Evolutionary conservation across 2,113 vertebrate species (phyloP).

Genomic region (Myotis brandtii): DNA sequence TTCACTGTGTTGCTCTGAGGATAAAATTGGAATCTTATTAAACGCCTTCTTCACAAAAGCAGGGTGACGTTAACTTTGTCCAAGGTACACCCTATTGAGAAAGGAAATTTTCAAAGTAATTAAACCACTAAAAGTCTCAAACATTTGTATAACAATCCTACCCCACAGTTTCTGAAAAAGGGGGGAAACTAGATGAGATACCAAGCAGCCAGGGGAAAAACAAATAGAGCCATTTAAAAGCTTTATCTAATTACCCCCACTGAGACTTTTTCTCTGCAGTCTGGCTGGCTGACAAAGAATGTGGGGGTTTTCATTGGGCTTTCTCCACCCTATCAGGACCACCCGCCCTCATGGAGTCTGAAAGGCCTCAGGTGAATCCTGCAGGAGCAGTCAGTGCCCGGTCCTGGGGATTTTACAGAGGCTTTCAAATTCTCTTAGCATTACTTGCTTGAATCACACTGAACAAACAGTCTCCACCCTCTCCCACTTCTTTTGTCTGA

Average conservation of each 20-base stretch:
- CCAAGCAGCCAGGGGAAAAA: constrained; percentile 68
- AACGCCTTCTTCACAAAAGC: not conserved
- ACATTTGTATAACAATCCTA: constrained; percentile 60
- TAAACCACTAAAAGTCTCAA: not conserved
- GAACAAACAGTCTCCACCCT: constrained; percentile 92
- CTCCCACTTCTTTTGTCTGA: constrained; percentile 88
- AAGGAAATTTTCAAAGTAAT: constrained; percentile 18
- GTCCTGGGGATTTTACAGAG: constrained; percentile 79
- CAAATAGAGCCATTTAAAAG: constrained; percentile 79
- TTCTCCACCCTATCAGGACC: constrained; percentile 70
- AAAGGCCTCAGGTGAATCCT: constrained; percentile 84
- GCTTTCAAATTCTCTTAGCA: constrained; percentile 85
- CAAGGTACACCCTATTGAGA: not conserved
- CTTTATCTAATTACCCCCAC: constrained; percentile 83
- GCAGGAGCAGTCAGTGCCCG: constrained; percentile 77
- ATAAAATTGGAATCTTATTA: not conserved
- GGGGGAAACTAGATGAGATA: not conserved
- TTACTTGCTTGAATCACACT: constrained; percentile 88
- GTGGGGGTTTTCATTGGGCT: constrained; percentile 74
- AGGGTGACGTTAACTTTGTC: not conserved
- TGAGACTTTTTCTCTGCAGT: constrained; percentile 72
- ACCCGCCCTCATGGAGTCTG: constrained; percentile 63
- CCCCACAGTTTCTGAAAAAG: not conserved
- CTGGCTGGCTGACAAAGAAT: constrained; percentile 80
- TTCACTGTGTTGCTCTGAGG: not conserved